Evolutionary conservation across 2,888 invertebrate genomes (phyloP).

Genomic region (Malthinus flaveolus): DNA sequence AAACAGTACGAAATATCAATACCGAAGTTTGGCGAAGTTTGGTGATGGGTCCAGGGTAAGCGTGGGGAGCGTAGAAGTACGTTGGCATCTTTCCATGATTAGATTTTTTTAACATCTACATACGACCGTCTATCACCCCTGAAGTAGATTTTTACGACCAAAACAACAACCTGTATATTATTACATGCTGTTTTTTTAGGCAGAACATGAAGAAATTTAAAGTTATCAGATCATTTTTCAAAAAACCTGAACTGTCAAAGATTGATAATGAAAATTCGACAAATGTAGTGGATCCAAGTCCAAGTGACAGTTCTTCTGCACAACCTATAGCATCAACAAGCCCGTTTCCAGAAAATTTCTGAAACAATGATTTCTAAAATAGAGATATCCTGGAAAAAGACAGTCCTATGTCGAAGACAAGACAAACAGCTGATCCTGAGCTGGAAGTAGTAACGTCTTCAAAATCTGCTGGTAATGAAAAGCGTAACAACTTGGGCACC

Average conservation of each 20-base stretch:
- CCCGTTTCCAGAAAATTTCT: neutral
- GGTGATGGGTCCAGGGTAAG: neutral
- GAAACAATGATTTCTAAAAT: neutral
- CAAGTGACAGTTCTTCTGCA: neutral
- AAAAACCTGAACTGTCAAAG: neutral
- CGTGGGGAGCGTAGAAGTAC: neutral
- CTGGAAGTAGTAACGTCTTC: neutral
- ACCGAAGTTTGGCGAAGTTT: neutral
- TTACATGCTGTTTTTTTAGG: neutral
- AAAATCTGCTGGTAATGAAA: neutral
- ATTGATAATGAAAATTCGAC: neutral
- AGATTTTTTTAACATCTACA: neutral
- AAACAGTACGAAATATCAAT: no score
- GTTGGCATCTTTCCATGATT: neutral
- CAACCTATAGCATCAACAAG: neutral
- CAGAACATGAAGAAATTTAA: neutral
- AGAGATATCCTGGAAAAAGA: neutral
- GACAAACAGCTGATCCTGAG: neutral
- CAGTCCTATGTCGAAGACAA: neutral
- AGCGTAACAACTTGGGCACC: no score
- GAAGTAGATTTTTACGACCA: neutral
- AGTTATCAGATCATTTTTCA: neutral
- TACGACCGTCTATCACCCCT: neutral
- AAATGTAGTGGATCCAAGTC: neutral
- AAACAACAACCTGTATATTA: neutral